Base-by-base conservation (phyloP, 2,797 vertebrate genomes). In the Salarias fasciatus region DNA sequence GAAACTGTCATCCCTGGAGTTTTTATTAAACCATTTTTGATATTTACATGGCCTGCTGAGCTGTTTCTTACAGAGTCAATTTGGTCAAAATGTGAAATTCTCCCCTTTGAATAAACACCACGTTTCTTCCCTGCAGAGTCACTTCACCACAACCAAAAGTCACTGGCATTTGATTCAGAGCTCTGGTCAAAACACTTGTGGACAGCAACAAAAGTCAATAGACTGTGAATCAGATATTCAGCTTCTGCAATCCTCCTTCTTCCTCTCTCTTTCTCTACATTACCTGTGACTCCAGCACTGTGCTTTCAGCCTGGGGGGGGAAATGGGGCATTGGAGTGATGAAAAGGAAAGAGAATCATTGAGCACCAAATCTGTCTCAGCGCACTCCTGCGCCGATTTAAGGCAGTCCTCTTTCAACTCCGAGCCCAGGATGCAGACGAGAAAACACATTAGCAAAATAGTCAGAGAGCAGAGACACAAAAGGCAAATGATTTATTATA, bases 401-500 rank as follows among this genome's bases (percentile, higher is more conserved):
- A 77, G 77, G 77, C 28, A 82, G 68, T 46, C 56, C 67, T 87
- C 88, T 88, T 81, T 87, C 85, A 88, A 80, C 84, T 77, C 66
- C 33, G 7, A 67, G 77, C 75, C 57, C 56, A 37, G 70, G 72
- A 77, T 47, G 65, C 68, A 63, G 69, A 74, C 80, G 72, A 78
- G 70, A 88, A 83, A 89, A 90, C 83, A 85, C 87, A 88, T 88
- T 87, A 89, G 84, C 71, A 72, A 86, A 86, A 82, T 62, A 66
- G 77, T 65, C 52, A 73, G 75, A 83, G 75, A 63, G 77, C 71
- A 29, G 69, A 85, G 81, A 86, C 76, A 90, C 87, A 89, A 90
- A 90, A 80, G 86, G 45, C 77, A 86, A 90, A 90, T 92, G 86
- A 91, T 91, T 91, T 89, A 92, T 91, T 88, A 86, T 79, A 75